Base-by-base conservation (phyloP, 2,797 vertebrate species). In the Gymnothorax javanicus region DNA sequence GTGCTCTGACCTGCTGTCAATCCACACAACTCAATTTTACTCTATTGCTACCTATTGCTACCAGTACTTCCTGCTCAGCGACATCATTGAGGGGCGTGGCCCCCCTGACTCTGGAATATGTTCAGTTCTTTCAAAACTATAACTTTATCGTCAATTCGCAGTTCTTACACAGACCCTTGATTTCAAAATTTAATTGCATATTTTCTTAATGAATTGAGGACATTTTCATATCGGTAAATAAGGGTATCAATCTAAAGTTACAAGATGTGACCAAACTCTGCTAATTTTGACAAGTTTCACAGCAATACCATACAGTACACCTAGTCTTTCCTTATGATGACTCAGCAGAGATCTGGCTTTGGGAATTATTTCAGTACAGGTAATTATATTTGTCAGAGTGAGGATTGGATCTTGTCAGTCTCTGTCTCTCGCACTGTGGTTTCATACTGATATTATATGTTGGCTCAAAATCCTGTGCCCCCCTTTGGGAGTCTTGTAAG, bases 391-490 rank as follows among this genome's bases (percentile, higher is more conserved):
- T 33, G 59, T 86, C 59, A 50, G 54, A 71, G 73, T 60, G 73
- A 12, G 4, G 8, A 33, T 59, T 43, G 71, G 79, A 23, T 86
- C 58, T 12, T 13, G 59, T 69, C 50, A 4, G 11, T 67, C 8
- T 33, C 50, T 43, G 60, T 54, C 50, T 69, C 62, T 86, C 60
- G 4, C 67, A 59, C 52, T 75, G 52, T 71, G 69, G 27, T 85
- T 71, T 59, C 9, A 84, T 58, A 87, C 83, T 84, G 82, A 77
- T 87, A 81, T 73, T 88, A 83, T 83, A 69, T 85, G 43, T 91
- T 84, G 54, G 85, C 87, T 88, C 4, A 88, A 90, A 88, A 87
- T 88, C 89, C 91, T 90, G 82, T 90, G 81, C 86, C 23, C 25
- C 58, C 57, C 67, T 82, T 89, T 43, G 58, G 52, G 69, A 33